Base-by-base conservation (phyloP, 2,797 vertebrate genomes). In the Onychomys arenicola region DNA sequence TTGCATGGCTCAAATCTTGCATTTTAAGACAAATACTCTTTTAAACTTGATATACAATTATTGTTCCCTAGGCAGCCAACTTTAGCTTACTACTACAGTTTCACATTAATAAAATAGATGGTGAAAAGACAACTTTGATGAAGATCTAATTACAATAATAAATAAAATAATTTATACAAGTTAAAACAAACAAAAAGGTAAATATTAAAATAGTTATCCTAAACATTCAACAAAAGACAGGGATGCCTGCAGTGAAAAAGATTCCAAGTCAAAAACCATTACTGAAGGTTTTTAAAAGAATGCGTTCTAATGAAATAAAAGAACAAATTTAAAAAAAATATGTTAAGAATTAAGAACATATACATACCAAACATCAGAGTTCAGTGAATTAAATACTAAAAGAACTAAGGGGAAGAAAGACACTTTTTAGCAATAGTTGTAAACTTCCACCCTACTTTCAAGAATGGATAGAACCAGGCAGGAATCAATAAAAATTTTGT, bases 141-240 rank as follows among this genome's bases (percentile, higher is more conserved):
- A 98, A 98, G 97, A 98, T 98, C 98, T 99, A 99, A 99, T 98
- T 99, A 99, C 98, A 98, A 97, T 98, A 99, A 99, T 99, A 99
- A 99, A 99, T 98, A 99, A 99, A 98, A 98, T 99, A 99, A 98
- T 98, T 98, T 98, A 99, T 98, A 99, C 98, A 98, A 80, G 94
- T 94, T 98, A n/a, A n/a, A n/a, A n/a, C n/a, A n/a, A n/a, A n/a
- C n/a, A n/a, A n/a, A n/a, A n/a, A n/a, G n/a, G n/a, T n/a, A n/a
- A 14, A 14, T 55, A 90, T 57, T n/a, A 57, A 80, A 78, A 80
- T 63, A 71, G 59, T 59, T 21, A 73, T 14, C 25, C 25, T 57
- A 85, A 46, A 59, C 73, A 92, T 96, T 57, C 69, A 77, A 37
- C 13, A 76, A 49, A 92, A 67, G 23, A 55, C 43, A 75, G 21